Evolutionary conservation across 2,113 vertebrate species (phyloP), one percentile per base, ranked within the genome.

Genomic region (Scalopus aquaticus): DNA sequence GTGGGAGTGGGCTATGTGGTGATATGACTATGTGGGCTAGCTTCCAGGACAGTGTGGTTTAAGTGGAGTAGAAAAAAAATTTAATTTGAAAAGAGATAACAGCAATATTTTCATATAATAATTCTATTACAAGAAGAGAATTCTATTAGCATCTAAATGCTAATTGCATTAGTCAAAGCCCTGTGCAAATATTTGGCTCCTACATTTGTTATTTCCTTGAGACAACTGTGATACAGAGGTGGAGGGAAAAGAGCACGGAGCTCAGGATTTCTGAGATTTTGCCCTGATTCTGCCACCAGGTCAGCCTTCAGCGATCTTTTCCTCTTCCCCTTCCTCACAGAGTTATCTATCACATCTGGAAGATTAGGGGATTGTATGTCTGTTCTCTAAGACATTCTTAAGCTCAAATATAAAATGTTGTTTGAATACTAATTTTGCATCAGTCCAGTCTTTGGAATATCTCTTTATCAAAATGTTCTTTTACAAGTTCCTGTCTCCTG

Each of bases 391-490:
- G 22, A 7, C 5, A 0, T 51, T 11, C 28, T 56, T 32, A 86
- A 39, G 9, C 28, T 46, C 51, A 46, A n/a, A 70, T 60, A 69
- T 26, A n/a, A 86, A 93, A 82, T 3, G 3, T 49, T 73, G 32
- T 58, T n/a, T 78, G 30, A 37, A 72, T 73, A 37, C 32, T 70
- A 90, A 78, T 80, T 80, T 88, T 1, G 16, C 10, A 46, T 94
- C 35, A 56, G 1, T 16, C 49, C 16, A 56, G 30, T 28, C 6
- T 67, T 49, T 69, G 12, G 2, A 91, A 26, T 62, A 37, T n/a
- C 49, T 81, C 17, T 28, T 91, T 86, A 83, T 58, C 4, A 60
- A 83, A 93, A 82, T 54, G 11, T 70, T 78, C 44, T 22, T 22
- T 79, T 95, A 69, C 81, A 44, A 88, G 49, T 64, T 2, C 13